Base-by-base conservation (phyloP, 2,113 vertebrate genomes). In the Tricholaema leucomelas region DNA sequence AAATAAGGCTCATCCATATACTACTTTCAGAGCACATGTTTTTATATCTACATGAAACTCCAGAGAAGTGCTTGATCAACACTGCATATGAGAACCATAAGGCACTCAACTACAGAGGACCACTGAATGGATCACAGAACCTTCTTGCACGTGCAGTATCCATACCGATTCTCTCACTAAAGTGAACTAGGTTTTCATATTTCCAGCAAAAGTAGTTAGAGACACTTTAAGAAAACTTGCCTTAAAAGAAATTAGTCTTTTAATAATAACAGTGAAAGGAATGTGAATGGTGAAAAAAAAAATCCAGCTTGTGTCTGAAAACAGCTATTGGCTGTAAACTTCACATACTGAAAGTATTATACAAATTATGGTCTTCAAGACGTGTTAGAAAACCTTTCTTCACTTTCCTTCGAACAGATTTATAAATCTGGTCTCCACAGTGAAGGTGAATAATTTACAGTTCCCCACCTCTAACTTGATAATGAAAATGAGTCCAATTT, bases 401-500 rank as follows among this genome's bases (percentile, higher is more conserved):
- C 66, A 54, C 70, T 95, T 93, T 79, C 38, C 82, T 64, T 69
- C 73, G 52, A 93, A 85, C 6, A 91, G 52, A 85, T 87, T 93
- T 93, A 77, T 91, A 92, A 91, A 93, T 64, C 74, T 82, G 66
- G 15, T 92, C 67, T 94, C 33, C 42, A 96, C 72, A 24, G 30
- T 73, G 72, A 48, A 95, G 59, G 74, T 95, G 90, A 93, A 82
- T 81, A 88, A 96, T 91, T 94, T 91, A 92, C 75, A 71, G 56
- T n/a, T 94, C 71, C 35, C 86, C 73, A 94, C 79, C 77, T 69
- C 75, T 95, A 92, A 95, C 8, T 42, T 86, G 87, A 61, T 85
- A 96, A 97, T 82, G 67, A 96, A 95, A 96, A 94, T 64, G 14
- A 60, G 46, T 81, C 90, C 44, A 91, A 56, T 94, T 95, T 92